Evolutionary conservation across 2,888 invertebrate genomes (phyloP).

Genomic region (Priocnemis perturbator): DNA sequence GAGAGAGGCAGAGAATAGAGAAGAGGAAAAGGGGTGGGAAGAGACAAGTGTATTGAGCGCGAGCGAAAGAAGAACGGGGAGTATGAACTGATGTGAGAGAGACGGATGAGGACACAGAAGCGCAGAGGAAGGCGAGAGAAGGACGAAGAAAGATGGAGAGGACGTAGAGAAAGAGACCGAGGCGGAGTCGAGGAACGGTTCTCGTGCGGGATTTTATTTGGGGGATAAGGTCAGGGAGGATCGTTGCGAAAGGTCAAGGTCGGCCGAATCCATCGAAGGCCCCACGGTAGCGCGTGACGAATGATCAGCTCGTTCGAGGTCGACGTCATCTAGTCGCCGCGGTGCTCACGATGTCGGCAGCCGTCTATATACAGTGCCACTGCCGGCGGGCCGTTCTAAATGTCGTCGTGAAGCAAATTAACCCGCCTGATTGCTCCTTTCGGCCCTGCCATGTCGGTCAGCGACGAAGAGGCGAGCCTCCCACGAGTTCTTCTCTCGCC

Average conservation of each 20-base stretch:
- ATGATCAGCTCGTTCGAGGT: slow-evolving; percentile 16
- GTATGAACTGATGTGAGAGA: too few species aligned
- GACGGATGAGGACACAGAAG: too few species aligned
- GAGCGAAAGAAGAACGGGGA: too few species aligned
- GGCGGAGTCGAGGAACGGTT: slow-evolving; percentile 11
- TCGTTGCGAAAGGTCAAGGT: slow-evolving; percentile 45
- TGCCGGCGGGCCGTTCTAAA: too few species aligned
- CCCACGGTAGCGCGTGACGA: slow-evolving; percentile 30
- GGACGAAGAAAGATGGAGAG: background rate
- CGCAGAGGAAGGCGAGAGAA: background rate
- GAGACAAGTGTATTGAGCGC: too few species aligned
- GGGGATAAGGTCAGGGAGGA: slow-evolving; percentile 26
- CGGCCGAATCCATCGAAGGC: slow-evolving; percentile 16
- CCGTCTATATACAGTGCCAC: too few species aligned
- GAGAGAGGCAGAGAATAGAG: too few species aligned
- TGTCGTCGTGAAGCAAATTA: slow-evolving; percentile 20
- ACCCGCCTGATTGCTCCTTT: slow-evolving; percentile 31
- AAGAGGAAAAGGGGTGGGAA: too few species aligned
- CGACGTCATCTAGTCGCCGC: slow-evolving; percentile 4
- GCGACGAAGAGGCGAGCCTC: too few species aligned
- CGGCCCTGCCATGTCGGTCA: background rate
- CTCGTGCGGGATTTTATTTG: slow-evolving; percentile 8
- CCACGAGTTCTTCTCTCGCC: too few species aligned
- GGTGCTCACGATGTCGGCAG: background rate
- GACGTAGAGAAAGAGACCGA: background rate